Percentiles rank a stretch among this genome's conserved stretches.
Evolutionary conservation across 2,113 vertebrate genomes (phyloP).

Genomic region (Chunga burmeisteri): DNA sequence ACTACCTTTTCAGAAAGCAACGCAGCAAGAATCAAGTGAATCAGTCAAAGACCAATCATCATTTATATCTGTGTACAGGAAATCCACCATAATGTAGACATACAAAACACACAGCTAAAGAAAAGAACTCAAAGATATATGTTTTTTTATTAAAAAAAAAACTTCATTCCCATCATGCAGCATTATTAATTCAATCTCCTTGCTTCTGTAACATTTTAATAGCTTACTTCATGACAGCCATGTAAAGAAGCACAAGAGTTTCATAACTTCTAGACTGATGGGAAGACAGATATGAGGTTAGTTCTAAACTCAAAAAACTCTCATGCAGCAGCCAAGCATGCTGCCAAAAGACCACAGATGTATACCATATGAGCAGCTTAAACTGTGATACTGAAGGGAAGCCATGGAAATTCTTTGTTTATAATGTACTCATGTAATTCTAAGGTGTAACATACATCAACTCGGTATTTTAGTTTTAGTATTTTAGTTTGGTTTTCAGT

Average conservation of each 20-base stretch:
- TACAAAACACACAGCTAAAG: not conserved
- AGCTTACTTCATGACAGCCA: not conserved
- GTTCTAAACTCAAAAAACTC: not conserved
- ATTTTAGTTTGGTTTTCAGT: not conserved
- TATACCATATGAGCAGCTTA: slow-evolving; percentile 43
- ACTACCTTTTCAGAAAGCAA: not conserved
- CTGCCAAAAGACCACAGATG: slow-evolving; percentile 57
- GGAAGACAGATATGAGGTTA: not conserved
- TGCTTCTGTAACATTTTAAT: not conserved
- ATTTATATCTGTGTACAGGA: not conserved
- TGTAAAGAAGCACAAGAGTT: not conserved
- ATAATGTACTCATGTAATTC: not conserved
- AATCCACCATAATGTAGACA: not conserved
- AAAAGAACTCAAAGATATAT: not conserved
- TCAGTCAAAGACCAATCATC: not conserved
- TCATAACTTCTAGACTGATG: not conserved
- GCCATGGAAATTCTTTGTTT: slow-evolving; percentile 14
- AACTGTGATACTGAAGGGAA: not conserved
- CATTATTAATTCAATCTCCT: not conserved
- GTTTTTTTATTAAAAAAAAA: not conserved
- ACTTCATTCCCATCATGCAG: not conserved
- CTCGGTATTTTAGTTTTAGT: not conserved
- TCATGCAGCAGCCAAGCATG: not conserved
- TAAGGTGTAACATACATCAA: slow-evolving; percentile 28
- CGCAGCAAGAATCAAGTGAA: not conserved